Evolutionary conservation across 2,888 invertebrate species (phyloP), one percentile per base, ranked within the genome.

Genomic region (Branchipolynoe longqiensis): DNA sequence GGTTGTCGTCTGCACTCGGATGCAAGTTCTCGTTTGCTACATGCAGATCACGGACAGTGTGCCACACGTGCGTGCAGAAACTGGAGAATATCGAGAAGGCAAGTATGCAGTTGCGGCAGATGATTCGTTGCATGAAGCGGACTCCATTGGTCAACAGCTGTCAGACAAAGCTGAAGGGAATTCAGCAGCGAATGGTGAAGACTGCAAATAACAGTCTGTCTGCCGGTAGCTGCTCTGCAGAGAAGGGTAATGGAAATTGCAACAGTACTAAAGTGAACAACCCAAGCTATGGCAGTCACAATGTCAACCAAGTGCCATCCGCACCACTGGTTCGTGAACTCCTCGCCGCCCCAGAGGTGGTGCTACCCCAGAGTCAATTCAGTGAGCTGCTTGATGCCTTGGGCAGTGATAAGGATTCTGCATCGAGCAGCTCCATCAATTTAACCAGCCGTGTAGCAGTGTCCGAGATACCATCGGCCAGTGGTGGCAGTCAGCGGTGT

Each of bases 21-120:
- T 78, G 48, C 28, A 48, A 78, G 78, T 78, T 78, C 41, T 78
- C 78, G 0, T 6, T 31, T 1, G 4, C 41, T 18, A 78, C 41
- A 25, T 78, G 78, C 28, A 41, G 31, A 33, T 78, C 78, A n/a
- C 25, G 31, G 6, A 8, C 22, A 28, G 28, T 54, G 22, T 78
- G 78, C 22, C 18, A 25, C 14, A 33, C 0, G 6, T 78, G 78
- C 48, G 78, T 78, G 54, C 25, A 78, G 31, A 78, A 78, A 31
- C 48, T 78, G 48, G 78, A 78, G 48, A 78, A 8, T 25, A 18
- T 78, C n/a, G 78, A 78, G 78, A 78, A 78, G 22, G 78, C 78
- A 4, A 41, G 54, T 12, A 41, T 78, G 48, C 54, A 48, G 78
- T 48, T 41, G 48, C 25, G 18, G 22, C 41, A 48, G 48, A 78